A percentile compares a stretch with the other conserved stretches of the same genome.
Conservation (phyloP, 1,140 invertebrate genomes). For the Neodiprion pinetum region DNA sequence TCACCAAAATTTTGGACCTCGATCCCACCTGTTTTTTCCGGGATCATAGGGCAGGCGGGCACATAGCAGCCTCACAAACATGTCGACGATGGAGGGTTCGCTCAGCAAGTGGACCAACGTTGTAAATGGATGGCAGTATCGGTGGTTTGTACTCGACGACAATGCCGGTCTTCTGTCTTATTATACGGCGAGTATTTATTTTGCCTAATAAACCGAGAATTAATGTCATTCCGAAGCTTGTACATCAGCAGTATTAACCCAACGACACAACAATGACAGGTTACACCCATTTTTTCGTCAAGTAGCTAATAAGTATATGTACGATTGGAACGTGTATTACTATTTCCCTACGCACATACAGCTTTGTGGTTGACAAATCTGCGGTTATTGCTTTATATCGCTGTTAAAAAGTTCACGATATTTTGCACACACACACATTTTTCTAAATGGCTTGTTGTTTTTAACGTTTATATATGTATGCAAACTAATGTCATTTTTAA, state of each 20-base stretch:
- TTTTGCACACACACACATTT: too few species aligned
- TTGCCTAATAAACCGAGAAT: not conserved
- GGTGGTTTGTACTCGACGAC: conserved; percentile 98
- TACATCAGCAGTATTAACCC: not conserved
- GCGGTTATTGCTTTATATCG: too few species aligned
- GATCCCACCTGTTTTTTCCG: too few species aligned
- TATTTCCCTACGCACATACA: too few species aligned
- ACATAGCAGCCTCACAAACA: conserved; percentile 43
- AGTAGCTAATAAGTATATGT: too few species aligned
- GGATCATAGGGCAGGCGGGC: not conserved
- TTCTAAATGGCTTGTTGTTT: too few species aligned
- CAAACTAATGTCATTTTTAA: too few species aligned
- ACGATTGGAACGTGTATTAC: too few species aligned
- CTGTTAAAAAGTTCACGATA: too few species aligned
- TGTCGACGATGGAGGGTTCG: conserved; percentile 92
- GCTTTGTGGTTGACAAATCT: too few species aligned
- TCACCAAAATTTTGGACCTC: too few species aligned
- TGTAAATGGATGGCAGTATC: conserved; percentile 99
- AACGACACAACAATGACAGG: not conserved
- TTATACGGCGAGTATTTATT: conserved; percentile 84
- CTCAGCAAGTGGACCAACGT: conserved; percentile 99
- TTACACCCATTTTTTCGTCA: not conserved
- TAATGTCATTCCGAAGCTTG: not conserved
- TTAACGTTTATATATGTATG: too few species aligned
- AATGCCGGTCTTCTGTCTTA: conserved; percentile 94